These are phyloP conservation scores for Hylaeus anthracinus DNA, from an alignment of 1,140 invertebrate species.

Conservation along the genomic window DNA sequence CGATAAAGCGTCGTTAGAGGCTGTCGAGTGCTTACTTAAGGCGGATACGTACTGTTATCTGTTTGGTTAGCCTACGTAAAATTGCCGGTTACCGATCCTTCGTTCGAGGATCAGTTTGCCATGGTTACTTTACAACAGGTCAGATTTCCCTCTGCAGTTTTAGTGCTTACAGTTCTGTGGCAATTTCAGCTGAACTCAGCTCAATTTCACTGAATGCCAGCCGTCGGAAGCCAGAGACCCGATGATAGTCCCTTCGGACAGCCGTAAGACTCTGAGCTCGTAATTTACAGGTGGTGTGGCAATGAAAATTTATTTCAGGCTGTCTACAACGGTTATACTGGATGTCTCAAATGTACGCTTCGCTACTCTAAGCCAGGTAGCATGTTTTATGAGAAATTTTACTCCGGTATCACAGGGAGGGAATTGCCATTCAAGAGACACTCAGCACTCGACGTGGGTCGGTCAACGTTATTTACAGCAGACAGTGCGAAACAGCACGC, in stretches of 20 bases:
- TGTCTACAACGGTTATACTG: not conserved
- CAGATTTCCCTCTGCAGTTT: not conserved
- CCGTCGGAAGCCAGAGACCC: not conserved
- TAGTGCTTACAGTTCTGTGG: constrained; percentile 14
- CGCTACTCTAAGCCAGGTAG: not conserved
- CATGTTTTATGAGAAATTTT: constrained; percentile 6
- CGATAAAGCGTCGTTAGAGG: not conserved
- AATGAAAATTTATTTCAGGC: constrained; percentile 19
- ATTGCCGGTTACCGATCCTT: not conserved
- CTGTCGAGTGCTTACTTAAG: not conserved
- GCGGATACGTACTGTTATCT: constrained; percentile 3
- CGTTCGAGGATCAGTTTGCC: not conserved
- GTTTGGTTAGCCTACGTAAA: constrained; percentile 30
- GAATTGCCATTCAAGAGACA: not conserved
- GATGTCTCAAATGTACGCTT: not conserved
- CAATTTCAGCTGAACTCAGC: too few species aligned
- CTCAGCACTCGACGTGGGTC: too few species aligned
- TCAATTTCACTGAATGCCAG: not conserved
- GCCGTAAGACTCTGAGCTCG: not conserved
- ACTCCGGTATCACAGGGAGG: not conserved
- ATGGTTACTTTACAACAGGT: not conserved
- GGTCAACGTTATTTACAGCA: not conserved
- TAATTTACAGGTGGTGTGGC: constrained; percentile 23
- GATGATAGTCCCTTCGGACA: not conserved
- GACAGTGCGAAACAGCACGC: too few species aligned